These are phyloP conservation scores for Neodiprion pinetum DNA, from an alignment of 1,140 invertebrate species.

Conservation along the genomic window DNA sequence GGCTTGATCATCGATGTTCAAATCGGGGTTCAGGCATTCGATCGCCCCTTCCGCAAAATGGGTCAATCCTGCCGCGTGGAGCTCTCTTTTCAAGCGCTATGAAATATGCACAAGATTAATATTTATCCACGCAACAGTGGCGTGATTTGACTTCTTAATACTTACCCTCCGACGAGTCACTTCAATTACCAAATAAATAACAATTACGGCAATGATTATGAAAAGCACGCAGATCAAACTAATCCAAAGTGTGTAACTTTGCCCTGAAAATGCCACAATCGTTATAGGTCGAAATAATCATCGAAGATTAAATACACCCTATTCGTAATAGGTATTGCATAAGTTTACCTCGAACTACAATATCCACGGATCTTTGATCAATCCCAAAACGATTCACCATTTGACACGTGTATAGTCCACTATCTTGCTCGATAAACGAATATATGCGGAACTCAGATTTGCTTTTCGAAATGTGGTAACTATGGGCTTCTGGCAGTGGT, in stretches of 20 bases:
- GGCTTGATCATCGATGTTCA: conserved; percentile 90
- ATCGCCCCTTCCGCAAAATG: conserved; percentile 82
- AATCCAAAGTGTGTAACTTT: conserved; percentile 38
- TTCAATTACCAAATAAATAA: conserved; percentile 64
- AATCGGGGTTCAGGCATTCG: conserved; percentile 85
- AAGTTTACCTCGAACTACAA: conserved; percentile 57
- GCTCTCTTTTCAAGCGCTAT: conserved; percentile 66
- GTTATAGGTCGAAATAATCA: neutral
- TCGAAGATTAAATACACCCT: neutral
- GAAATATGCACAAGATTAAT: neutral
- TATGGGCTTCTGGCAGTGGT: conserved; percentile 34
- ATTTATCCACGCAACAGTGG: too few species aligned
- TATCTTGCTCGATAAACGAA: conserved; percentile 49
- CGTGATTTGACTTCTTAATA: neutral
- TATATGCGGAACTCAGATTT: conserved; percentile 54
- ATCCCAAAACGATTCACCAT: conserved; percentile 51
- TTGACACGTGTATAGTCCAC: conserved; percentile 53
- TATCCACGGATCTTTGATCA: conserved; percentile 39
- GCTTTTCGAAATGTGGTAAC: conserved; percentile 38
- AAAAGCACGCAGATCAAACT: conserved; percentile 62
- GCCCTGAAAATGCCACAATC: conserved; percentile 24
- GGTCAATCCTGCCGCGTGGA: conserved; percentile 71
- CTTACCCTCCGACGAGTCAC: conserved; percentile 66
- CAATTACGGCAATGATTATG: conserved; percentile 51
- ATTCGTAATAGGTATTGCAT: conserved; percentile 36